phyloP scores from a whole-genome alignment of 2,888 invertebrate genomes.

The Danaus chrysippus region DNA sequence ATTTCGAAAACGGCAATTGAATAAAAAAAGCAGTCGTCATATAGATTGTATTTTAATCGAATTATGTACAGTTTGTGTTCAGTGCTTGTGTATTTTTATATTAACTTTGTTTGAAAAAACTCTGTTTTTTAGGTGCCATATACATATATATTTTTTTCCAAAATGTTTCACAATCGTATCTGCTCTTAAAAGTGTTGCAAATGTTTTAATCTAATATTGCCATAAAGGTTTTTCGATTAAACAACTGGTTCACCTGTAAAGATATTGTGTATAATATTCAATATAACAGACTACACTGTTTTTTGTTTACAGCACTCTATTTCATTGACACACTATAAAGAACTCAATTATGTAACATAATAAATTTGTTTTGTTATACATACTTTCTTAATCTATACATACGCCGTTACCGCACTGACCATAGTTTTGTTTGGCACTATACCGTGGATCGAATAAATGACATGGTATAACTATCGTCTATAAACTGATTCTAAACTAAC shows the following conservation, averaged over 20 bases:
- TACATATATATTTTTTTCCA: too few relatives aligned
- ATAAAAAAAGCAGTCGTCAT: too few relatives aligned
- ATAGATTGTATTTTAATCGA: too few relatives aligned
- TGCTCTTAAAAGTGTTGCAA: too few relatives aligned
- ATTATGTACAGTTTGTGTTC: too few relatives aligned
- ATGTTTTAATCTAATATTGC: too few relatives aligned
- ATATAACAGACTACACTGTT: not conserved
- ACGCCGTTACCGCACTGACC: conserved; percentile 20
- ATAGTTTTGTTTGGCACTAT: conserved; percentile 19
- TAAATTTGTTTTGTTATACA: conserved; percentile 52
- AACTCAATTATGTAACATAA: conserved; percentile 28
- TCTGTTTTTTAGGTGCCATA: too few relatives aligned
- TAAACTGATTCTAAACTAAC: not conserved
- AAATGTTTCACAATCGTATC: too few relatives aligned
- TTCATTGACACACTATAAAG: conserved; percentile 11
- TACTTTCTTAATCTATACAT: conserved; percentile 49
- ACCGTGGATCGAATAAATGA: conserved; percentile 10
- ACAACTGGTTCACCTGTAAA: not conserved
- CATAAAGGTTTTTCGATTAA: too few relatives aligned
- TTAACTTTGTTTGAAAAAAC: too few relatives aligned
- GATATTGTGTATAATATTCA: not conserved
- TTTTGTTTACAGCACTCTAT: not conserved
- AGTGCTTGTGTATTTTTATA: too few relatives aligned
- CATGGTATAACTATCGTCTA: not conserved
- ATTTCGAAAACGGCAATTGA: too few relatives aligned